These are phyloP conservation scores for Pelodiscus sinensis DNA, from an alignment of 2,113 vertebrate genomes.

Conservation along the genomic window DNA sequence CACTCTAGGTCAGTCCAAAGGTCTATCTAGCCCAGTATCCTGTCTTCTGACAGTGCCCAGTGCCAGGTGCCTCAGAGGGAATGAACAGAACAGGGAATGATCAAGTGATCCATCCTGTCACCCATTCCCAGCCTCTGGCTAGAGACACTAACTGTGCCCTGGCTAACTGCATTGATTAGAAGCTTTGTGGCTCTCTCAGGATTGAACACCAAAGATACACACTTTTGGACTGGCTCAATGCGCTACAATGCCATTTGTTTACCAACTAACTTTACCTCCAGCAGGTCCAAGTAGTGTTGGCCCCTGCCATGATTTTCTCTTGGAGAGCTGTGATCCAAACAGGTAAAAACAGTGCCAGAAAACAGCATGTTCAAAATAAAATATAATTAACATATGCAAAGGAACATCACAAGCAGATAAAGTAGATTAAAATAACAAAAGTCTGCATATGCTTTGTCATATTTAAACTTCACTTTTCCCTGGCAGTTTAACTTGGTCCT, in stretches of 20 bases:
- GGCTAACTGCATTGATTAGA: no score
- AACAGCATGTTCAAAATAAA: neutral
- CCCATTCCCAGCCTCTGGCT: no score
- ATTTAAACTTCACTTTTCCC: neutral
- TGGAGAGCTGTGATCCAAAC: neutral
- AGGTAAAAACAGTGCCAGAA: neutral
- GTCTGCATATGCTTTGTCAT: neutral
- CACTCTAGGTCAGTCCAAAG: no score
- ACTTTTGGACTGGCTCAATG: neutral
- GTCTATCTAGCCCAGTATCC: no score
- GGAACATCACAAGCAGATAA: neutral
- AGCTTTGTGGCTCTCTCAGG: neutral
- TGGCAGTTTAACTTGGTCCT: neutral
- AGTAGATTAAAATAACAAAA: neutral
- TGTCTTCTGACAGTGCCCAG: no score
- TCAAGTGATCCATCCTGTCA: no score
- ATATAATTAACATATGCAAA: neutral
- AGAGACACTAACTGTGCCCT: no score
- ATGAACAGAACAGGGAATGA: no score
- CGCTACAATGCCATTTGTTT: neutral
- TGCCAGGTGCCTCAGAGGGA: no score
- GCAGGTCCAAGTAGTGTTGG: neutral
- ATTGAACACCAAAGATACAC: neutral
- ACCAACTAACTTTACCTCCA: neutral
- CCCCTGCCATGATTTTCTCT: neutral